phyloP scores from a whole-genome alignment of 1,140 invertebrate species.

The Diprion similis region DNA sequence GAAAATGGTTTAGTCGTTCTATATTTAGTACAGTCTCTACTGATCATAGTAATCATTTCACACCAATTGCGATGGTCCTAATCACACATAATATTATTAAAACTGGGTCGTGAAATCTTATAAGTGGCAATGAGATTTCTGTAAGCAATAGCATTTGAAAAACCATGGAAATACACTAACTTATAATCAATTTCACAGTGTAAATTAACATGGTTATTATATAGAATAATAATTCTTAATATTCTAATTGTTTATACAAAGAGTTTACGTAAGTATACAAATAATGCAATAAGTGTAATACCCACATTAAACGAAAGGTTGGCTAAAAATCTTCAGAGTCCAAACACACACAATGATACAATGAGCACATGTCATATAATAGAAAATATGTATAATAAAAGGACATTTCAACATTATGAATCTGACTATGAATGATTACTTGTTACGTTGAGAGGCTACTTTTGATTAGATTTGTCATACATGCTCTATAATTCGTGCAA shows the following conservation, averaged over 20 bases:
- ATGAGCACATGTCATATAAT: conserved; percentile 28
- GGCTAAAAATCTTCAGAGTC: background rate
- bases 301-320: background rate
- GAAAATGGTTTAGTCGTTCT: no score
- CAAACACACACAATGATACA: conserved; percentile 25
- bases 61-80: background rate
- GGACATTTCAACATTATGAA: conserved; percentile 17
- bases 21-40: background rate
- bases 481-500: background rate
- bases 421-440: conserved; percentile 19
- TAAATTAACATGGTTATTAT: conserved; percentile 4
- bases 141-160: background rate
- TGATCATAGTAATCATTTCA: background rate
- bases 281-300: no score
- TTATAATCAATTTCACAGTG: background rate
- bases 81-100: background rate
- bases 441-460: conserved; percentile 28
- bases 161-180: background rate
- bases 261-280: conserved; percentile 3
- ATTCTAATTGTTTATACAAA: conserved; percentile 11
- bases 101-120: background rate
- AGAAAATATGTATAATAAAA: conserved; percentile 23
- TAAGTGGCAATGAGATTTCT: background rate
- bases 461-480: background rate
- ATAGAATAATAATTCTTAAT: conserved; percentile 2